Conservation (phyloP, 2,888 invertebrate species). For the Xylota sylvarum region DNA sequence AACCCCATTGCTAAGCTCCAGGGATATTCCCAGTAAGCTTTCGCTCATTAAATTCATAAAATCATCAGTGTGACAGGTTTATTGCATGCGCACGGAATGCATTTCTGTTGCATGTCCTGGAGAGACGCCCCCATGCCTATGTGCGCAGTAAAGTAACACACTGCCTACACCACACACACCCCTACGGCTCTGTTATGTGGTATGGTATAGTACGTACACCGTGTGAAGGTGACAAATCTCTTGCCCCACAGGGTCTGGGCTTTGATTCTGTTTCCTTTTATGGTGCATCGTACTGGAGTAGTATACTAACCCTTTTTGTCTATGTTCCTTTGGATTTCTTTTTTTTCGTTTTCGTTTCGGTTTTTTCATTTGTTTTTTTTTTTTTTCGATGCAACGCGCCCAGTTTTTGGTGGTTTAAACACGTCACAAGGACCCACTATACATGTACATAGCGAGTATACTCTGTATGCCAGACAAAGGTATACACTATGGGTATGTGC, state of each 20-base stretch:
- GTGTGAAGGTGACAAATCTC: constrained; percentile 75
- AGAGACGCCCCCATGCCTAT: constrained; percentile 73
- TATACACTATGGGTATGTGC: constrained; percentile 13
- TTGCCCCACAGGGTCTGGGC: constrained; percentile 69
- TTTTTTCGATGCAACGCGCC: constrained; percentile 65
- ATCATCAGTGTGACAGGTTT: constrained; percentile 76
- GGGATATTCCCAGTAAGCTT: constrained; percentile 70
- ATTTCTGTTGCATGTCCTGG: constrained; percentile 66
- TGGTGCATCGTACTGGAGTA: constrained; percentile 75
- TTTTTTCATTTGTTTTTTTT: constrained; percentile 23
- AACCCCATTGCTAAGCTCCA: constrained; percentile 62
- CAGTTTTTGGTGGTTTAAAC: constrained; percentile 72
- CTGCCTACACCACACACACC: constrained; percentile 60
- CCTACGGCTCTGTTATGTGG: constrained; percentile 41
- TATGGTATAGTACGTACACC: constrained; percentile 37
- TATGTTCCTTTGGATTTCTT: constrained; percentile 56
- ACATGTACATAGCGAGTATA: neutral
- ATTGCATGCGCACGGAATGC: constrained; percentile 75
- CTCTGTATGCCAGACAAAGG: constrained; percentile 34
- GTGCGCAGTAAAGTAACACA: constrained; percentile 73
- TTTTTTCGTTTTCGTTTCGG: constrained; percentile 30
- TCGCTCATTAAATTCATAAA: constrained; percentile 76
- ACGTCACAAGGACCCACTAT: constrained; percentile 59
- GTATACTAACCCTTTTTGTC: constrained; percentile 76
- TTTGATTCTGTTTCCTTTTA: constrained; percentile 73